These are phyloP conservation scores for Urosaurus nigricauda DNA, from an alignment of 2,797 vertebrate genomes.

Conservation along the genomic window DNA sequence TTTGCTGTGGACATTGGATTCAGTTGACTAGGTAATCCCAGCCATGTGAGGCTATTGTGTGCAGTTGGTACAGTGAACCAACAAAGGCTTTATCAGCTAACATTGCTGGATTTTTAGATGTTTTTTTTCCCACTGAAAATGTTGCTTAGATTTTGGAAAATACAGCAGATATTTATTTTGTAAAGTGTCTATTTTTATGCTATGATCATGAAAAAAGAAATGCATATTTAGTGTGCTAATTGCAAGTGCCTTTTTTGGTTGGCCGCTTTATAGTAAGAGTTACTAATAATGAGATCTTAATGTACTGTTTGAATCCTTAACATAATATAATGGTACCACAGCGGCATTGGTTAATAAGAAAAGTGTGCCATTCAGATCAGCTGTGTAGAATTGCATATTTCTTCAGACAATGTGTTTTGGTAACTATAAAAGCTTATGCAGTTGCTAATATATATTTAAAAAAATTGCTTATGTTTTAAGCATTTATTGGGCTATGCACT, in stretches of 20 bases:
- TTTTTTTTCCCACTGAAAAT: constrained; percentile 21
- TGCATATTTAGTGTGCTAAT: not conserved
- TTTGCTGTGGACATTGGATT: constrained; percentile 35
- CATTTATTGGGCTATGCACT: not conserved
- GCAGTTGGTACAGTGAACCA: constrained; percentile 26
- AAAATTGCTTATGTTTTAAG: not conserved
- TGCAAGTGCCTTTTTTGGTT: not conserved
- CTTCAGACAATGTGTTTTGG: not conserved
- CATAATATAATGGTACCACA: not conserved
- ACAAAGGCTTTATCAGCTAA: constrained; percentile 28
- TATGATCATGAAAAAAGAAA: constrained; percentile 15
- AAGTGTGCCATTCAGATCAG: not conserved
- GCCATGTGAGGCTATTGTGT: constrained; percentile 35
- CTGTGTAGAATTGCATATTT: not conserved
- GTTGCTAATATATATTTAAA: not conserved
- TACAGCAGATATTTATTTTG: not conserved
- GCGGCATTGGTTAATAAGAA: not conserved
- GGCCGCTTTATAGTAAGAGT: not conserved
- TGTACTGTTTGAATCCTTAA: not conserved
- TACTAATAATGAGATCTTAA: not conserved
- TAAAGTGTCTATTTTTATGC: constrained; percentile 1
- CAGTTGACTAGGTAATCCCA: constrained; percentile 34
- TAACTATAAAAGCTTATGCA: not conserved
- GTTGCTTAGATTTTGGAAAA: constrained; percentile 1
- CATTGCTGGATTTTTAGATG: constrained; percentile 2